These are phyloP conservation scores for Metacarcinus magister DNA, from an alignment of 2,888 invertebrate species.

Conservation along the genomic window DNA sequence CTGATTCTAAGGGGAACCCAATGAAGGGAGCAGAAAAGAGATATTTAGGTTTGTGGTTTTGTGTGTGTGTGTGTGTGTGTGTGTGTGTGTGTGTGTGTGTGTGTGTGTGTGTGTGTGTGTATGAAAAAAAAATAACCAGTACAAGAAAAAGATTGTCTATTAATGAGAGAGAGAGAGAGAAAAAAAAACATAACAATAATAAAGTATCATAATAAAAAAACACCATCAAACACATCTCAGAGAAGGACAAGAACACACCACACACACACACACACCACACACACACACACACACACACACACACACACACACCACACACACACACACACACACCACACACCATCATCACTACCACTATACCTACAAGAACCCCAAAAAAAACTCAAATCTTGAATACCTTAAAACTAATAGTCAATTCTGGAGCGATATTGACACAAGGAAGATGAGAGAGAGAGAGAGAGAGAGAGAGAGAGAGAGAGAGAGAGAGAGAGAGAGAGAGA, in stretches of 20 bases:
- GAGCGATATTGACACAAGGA: neutral
- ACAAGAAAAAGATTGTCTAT: neutral
- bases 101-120: conserved; percentile 13
- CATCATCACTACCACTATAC: neutral
- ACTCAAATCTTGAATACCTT: neutral
- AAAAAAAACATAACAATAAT: neutral
- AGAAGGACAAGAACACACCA: too few relatives aligned
- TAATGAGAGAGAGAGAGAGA: neutral
- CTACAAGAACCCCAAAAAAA: neutral
- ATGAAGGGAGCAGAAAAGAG: conserved; percentile 38
- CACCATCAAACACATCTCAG: too few relatives aligned
- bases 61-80: neutral
- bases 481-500: neutral
- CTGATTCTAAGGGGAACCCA: conserved; percentile 61
- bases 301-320: too few relatives aligned
- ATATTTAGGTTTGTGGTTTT: neutral
- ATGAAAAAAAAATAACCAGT: neutral
- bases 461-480: neutral
- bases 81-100: conserved; percentile 12
- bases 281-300: too few relatives aligned
- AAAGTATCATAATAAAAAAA: too few relatives aligned
- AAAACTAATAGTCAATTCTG: conserved; percentile 33
- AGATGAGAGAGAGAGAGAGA: neutral
- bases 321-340: neutral
- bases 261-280: too few relatives aligned